Evolutionary conservation across 2,888 invertebrate species (phyloP).

Genomic region (Ctena decussata): DNA sequence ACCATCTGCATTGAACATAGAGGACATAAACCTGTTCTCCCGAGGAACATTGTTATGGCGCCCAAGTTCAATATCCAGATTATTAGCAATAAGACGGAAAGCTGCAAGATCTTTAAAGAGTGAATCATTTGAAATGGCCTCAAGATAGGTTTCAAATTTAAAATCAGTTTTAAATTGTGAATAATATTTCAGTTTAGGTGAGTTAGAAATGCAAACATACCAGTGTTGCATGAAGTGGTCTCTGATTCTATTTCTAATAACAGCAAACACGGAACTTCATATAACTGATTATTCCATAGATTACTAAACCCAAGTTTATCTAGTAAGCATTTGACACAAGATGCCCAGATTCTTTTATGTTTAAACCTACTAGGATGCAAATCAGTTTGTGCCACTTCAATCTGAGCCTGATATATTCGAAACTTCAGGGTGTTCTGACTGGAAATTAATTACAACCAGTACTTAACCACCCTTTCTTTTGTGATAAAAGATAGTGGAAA

Average conservation of each 20-base stretch:
- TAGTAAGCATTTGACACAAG: no score
- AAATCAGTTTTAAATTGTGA: neutral
- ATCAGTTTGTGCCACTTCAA: no score
- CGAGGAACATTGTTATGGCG: neutral
- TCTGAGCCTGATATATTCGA: no score
- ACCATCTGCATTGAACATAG: no score
- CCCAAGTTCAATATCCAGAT: neutral
- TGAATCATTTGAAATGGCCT: neutral
- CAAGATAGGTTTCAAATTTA: neutral
- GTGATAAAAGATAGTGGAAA: no score
- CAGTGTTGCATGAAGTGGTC: neutral
- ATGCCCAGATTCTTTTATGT: no score
- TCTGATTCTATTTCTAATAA: neutral
- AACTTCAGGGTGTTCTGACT: no score
- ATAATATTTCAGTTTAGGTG: no score
- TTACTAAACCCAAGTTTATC: neutral
- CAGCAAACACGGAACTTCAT: neutral
- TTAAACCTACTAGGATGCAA: no score
- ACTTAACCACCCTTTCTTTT: no score
- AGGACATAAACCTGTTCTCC: neutral
- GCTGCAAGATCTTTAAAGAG: neutral
- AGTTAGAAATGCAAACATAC: neutral
- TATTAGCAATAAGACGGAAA: neutral
- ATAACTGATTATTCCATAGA: neutral
- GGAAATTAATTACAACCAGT: no score